Base-by-base conservation (phyloP, 2,888 invertebrate species). In the Ferdinandea cuprea region DNA sequence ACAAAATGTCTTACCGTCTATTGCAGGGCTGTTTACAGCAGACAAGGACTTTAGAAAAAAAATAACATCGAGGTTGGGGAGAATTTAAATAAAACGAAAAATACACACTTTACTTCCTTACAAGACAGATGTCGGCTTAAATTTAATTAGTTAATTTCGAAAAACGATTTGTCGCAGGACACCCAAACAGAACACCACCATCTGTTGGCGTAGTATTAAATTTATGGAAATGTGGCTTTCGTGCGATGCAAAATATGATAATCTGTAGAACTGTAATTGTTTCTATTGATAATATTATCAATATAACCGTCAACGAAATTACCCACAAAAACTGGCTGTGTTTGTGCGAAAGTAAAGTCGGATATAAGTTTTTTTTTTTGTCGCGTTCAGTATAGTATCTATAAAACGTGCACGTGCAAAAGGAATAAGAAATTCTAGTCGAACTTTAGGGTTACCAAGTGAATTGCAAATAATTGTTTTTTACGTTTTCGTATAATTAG, bases 91-190 rank as follows among this genome's bases (percentile, higher is more conserved):
- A 25, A 25, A 25, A 25, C 25, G 5, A 25, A n/a, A n/a, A n/a
- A n/a, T n/a, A 25, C 25, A 25, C 2, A 25, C 5, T 25, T 25
- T 25, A 25, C 25, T 25, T 25, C 5, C 25, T 25, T 3, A 25
- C 25, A 25, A 5, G 2, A 25, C 9, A 7, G 13, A 13, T 7
- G 7, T 7, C 25, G 32, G n/a, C n/a, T 25, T 2, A 30, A 46
- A 46, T 61, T 61, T 13, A 32, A 35, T 35, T 21, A 46, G 46
- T 19, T 11, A 19, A 19, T 30, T 32, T 61, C 17, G n/a, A 7
- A 30, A 59, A 37, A 35, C 21, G 21, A 56, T 56, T 6, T 35
- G 6, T 37, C 7, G 9, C 15, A 46, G 13, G 25, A 5, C 25
- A 25, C 5, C n/a, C n/a, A n/a, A n/a, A n/a, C 13, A 59, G 35